Evolutionary conservation across 2,888 invertebrate genomes (phyloP), one percentile per base, ranked within the genome.

Genomic region (Agonum fuliginosum): DNA sequence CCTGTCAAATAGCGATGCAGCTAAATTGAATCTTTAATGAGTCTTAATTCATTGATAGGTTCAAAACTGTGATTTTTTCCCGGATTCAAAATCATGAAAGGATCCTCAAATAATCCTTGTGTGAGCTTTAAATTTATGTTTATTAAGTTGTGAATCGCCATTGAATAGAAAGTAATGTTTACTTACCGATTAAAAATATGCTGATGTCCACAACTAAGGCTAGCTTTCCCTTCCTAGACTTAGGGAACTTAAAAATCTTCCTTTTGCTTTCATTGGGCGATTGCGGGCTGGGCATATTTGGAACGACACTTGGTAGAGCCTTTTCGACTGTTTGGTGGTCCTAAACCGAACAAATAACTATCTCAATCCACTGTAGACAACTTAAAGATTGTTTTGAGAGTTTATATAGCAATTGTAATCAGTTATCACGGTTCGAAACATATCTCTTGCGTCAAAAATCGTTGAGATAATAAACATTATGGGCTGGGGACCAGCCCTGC

Each of bases 111-210:
- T n/a, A n/a, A n/a, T n/a, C n/a, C n/a, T n/a, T n/a, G n/a, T n/a
- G n/a, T n/a, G n/a, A n/a, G n/a, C n/a, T n/a, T n/a, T n/a, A n/a
- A n/a, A n/a, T n/a, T n/a, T n/a, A n/a, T n/a, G n/a, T n/a, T n/a
- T n/a, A n/a, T 41, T 41, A 4, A 48, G n/a, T 34, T 6, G 2
- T 10, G 8, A 34, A 34, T 34, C 6, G 3, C 6, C 3, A 10
- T 34, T 34, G 2, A 10, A 34, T 10, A 34, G 2, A 34, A 34
- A 1, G 10, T 10, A 5, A 6, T 37, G 12, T 37, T 1, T 3
- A 10, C 77, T 77, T 70, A 77, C 77, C 77, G 41, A 69, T 24
- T 12, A 77, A 0, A 19, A 77, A 12, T n/a, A 77, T 27, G 12
- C 14, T 12, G 19, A 41, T 22, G 27, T 77, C 77, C 0, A 77